Conservation (phyloP, 2,113 vertebrate species). For the Pteronura brasiliensis region DNA sequence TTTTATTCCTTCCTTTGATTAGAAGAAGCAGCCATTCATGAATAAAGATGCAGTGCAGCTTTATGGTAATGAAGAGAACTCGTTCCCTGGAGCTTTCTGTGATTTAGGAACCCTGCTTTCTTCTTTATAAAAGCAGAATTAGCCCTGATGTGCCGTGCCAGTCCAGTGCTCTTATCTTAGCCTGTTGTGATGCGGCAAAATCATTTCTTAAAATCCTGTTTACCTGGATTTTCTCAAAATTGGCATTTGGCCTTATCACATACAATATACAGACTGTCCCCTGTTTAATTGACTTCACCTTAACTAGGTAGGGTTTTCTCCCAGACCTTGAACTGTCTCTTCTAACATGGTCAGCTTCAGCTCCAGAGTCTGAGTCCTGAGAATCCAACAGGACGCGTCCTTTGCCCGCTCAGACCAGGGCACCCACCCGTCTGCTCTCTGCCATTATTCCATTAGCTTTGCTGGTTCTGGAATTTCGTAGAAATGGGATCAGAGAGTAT, state of each 20-base stretch:
- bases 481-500: fast-evolving
- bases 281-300: neutral
- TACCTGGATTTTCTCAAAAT: neutral
- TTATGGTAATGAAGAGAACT: neutral
- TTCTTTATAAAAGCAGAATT: neutral
- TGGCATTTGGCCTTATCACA: neutral
- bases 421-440: neutral
- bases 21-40: neutral
- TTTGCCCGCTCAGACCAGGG: fast-evolving
- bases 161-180: fast-evolving
- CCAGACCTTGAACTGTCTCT: neutral
- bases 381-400: fast-evolving
- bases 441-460: fast-evolving
- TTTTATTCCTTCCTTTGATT: neutral
- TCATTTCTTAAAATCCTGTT: neutral
- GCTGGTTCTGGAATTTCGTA: neutral
- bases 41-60: neutral
- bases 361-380: neutral
- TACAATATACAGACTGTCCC: neutral
- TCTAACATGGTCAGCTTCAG: no score
- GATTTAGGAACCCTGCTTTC: neutral
- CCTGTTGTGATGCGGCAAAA: neutral
- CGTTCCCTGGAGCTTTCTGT: neutral
- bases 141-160: fast-evolving
- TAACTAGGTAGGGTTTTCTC: neutral